phyloP scores from a whole-genome alignment of 2,888 invertebrate species.

The Meteorus colon region DNA sequence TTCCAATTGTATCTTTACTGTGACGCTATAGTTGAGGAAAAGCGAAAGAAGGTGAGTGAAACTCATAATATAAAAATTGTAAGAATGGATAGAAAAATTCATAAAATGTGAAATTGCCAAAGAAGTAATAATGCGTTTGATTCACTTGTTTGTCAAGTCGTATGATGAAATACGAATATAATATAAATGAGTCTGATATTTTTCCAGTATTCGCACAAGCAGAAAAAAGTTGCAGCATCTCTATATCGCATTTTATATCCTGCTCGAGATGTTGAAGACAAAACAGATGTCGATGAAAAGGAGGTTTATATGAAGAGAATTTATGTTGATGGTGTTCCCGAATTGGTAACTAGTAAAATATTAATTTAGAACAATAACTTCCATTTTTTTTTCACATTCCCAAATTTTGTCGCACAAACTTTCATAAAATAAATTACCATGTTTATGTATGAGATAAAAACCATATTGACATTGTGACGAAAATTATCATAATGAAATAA shows the following conservation, averaged over 20 bases:
- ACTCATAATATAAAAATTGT: not conserved
- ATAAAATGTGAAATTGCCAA: too few relatives aligned
- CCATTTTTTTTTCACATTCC: too few relatives aligned
- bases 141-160: too few relatives aligned
- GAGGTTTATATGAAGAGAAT: conserved; percentile 58
- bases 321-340: conserved; percentile 52
- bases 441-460: too few relatives aligned
- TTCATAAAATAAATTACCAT: too few relatives aligned
- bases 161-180: not conserved
- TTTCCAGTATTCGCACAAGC: conserved; percentile 53
- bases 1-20: conserved; percentile 73
- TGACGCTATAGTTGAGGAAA: conserved; percentile 60
- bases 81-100: too few relatives aligned
- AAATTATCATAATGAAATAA: too few relatives aligned
- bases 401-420: too few relatives aligned
- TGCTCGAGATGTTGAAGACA: conserved; percentile 45
- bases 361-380: not conserved
- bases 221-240: conserved; percentile 55
- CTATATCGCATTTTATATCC: conserved; percentile 61
- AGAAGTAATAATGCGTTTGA: too few relatives aligned
- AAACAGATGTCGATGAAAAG: conserved; percentile 55
- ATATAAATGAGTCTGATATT: not conserved
- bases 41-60: conserved; percentile 58
- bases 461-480: too few relatives aligned
- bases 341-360: conserved; percentile 52